Evolutionary conservation across 2,888 invertebrate species (phyloP).

Genomic region (Eupithecia vulgata): DNA sequence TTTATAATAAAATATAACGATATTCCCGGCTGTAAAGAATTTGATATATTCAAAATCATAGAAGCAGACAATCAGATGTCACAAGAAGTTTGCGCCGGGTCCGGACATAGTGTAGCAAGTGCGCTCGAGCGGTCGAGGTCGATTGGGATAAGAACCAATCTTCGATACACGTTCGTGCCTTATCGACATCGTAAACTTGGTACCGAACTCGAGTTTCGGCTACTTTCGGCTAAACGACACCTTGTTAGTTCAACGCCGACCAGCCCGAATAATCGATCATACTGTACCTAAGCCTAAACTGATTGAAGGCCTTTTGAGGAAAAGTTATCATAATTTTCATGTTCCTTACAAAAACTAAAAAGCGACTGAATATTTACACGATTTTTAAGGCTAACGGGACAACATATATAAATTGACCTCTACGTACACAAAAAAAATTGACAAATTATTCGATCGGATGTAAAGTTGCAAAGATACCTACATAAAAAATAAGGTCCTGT

Average conservation of each 20-base stretch:
- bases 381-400: background rate
- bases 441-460: background rate
- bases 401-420: no score
- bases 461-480: background rate
- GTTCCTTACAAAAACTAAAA: background rate
- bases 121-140: constrained; percentile 39
- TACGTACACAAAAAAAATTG: no score
- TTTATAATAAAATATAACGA: no score
- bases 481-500: background rate
- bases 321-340: background rate
- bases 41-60: constrained; percentile 19
- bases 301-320: background rate
- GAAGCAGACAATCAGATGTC: constrained; percentile 36
- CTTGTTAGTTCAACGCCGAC: constrained; percentile 48
- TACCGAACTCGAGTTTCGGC: constrained; percentile 42
- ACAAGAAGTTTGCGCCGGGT: constrained; percentile 47
- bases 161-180: constrained; percentile 66
- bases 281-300: background rate
- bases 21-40: background rate
- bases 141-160: constrained; percentile 59
- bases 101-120: constrained; percentile 47
- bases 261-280: constrained; percentile 16
- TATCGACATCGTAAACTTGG: constrained; percentile 63
- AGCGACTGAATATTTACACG: background rate
- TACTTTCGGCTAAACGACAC: constrained; percentile 53